Conservation (phyloP, 2,113 vertebrate species). For the Bettongia penicillata region DNA sequence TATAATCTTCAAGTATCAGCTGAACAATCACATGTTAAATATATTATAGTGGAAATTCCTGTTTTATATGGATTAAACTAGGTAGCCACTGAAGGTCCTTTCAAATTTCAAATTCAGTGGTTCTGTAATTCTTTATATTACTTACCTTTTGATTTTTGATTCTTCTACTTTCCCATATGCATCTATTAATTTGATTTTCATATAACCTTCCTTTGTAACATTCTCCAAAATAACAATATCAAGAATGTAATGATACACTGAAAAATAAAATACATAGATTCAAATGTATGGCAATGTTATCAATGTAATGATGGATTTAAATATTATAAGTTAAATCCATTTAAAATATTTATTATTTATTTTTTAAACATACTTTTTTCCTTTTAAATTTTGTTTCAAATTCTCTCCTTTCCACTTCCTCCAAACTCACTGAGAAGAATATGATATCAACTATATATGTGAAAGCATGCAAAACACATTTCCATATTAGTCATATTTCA, state of each 20-base stretch:
- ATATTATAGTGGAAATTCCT: background rate
- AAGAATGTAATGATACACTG: slow-evolving; percentile 76
- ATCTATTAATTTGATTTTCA: slow-evolving; percentile 69
- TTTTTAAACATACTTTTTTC: background rate
- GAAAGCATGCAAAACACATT: background rate
- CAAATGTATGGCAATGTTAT: slow-evolving; percentile 17
- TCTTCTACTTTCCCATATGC: slow-evolving; percentile 25
- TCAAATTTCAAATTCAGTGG: slow-evolving; percentile 22
- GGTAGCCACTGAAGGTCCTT: background rate
- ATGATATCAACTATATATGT: background rate
- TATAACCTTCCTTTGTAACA: slow-evolving; percentile 46
- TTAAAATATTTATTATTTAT: background rate
- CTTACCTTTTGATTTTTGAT: slow-evolving; percentile 67
- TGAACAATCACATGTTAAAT: background rate
- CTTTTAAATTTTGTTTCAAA: slow-evolving; percentile 12
- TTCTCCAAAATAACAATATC: slow-evolving; percentile 54
- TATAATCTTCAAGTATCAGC: background rate
- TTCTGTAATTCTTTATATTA: slow-evolving; percentile 24
- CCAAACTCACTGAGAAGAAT: background rate
- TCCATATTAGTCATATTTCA: background rate
- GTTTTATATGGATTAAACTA: background rate
- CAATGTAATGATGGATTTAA: background rate
- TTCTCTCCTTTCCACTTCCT: background rate
- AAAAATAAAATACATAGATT: slow-evolving; percentile 57
- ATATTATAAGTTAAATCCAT: slow-evolving; percentile 15